Base-by-base conservation (phyloP, 2,888 invertebrate genomes). In the Drosophila helvetica region DNA sequence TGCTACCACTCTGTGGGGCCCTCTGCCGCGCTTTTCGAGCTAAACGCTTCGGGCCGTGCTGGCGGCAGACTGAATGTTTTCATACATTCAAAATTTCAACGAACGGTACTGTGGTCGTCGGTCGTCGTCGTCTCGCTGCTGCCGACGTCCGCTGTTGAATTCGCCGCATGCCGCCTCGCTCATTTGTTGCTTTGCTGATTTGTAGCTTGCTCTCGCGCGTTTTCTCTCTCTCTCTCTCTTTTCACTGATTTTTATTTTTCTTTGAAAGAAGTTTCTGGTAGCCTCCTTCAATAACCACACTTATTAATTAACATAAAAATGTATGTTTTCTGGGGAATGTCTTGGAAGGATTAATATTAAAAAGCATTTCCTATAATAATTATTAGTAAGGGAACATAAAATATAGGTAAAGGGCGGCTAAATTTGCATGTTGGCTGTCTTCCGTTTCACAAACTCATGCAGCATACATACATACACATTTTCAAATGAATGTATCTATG, bases 11-110 rank as follows among this genome's bases (percentile, higher is more conserved):
- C 72, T 74, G 68, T 74, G 68, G 76, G 77, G 84, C 71, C 84
- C 73, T 78, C 78, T 74, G 79, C 69, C 77, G 79, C 79, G 79
- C 51, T 81, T 79, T 81, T 79, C 82, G 79, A 81, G 27, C 27
- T 27, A 79, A 79, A 75, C 78, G 83, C 86, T 77, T 80, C 61
- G 80, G 81, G 64, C 85, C 87, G 85, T 77, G 82, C 85, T 87
- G 82, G 79, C 87, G 85, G 87, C 87, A 81, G 85, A 83, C 82
- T 83, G 87, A 83, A 87, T 53, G 71, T 83, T 85, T 85, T 77
- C 85, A 77, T 79, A 84, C 87, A 79, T 79, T 85, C 75, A 62
- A 83, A 81, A 79, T 87, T 87, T 87, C 82, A 77, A 79, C 81
- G 74, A 86, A 85, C 82, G 78, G 86, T 74, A 38, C 38, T 38